phyloP scores from a whole-genome alignment of 2,888 invertebrate species.

The Tillus elongatus region DNA sequence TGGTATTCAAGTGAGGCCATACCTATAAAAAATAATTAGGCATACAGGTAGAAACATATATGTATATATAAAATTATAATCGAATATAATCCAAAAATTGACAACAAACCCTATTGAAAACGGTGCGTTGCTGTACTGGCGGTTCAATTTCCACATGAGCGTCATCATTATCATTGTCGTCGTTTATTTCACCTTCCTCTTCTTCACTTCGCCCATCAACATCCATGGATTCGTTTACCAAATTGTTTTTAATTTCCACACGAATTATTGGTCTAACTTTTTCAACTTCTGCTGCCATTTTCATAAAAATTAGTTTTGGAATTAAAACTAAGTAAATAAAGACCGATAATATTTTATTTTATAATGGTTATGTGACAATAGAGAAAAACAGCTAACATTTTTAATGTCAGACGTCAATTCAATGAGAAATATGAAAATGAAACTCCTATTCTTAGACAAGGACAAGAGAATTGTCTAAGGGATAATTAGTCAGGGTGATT shows the following conservation, averaged over 20 bases:
- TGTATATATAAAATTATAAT: background rate
- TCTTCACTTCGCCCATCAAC: slow-evolving; percentile 37
- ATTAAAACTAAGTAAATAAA: too few relatives aligned
- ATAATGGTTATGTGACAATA: too few relatives aligned
- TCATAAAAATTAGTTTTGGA: slow-evolving; percentile 5
- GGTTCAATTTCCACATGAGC: too few relatives aligned
- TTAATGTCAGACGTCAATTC: too few relatives aligned
- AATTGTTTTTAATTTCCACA: slow-evolving; percentile 43
- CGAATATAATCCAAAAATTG: slow-evolving; percentile 4
- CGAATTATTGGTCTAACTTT: slow-evolving; percentile 38
- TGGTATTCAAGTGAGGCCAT: slow-evolving; percentile 35
- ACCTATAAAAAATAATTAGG: slow-evolving; percentile 20
- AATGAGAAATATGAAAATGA: too few relatives aligned
- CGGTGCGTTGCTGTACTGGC: background rate
- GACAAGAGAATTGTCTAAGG: too few relatives aligned
- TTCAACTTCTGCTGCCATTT: slow-evolving; percentile 23
- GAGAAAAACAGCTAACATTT: too few relatives aligned
- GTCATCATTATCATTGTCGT: slow-evolving; percentile 20
- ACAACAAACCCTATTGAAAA: slow-evolving; percentile 7
- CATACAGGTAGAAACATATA: background rate
- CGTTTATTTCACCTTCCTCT: slow-evolving; percentile 42
- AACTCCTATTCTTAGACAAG: too few relatives aligned
- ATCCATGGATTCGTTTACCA: slow-evolving; percentile 42
- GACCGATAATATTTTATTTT: too few relatives aligned
- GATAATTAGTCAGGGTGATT: too few relatives aligned